Base-by-base conservation (phyloP, 2,113 vertebrate species). In the Calcarius ornatus region DNA sequence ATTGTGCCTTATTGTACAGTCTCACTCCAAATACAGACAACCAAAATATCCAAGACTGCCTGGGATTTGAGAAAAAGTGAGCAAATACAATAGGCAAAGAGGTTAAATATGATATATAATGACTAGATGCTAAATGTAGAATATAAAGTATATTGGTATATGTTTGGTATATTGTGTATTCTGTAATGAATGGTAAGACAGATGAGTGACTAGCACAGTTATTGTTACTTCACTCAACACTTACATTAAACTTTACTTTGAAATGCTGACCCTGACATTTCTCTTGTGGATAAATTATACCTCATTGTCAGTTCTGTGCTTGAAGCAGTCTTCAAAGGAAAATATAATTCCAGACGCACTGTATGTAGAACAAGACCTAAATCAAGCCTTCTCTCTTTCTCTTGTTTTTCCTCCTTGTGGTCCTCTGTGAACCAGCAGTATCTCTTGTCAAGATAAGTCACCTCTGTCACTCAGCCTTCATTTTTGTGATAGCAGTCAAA, bases 281-380 rank as follows among this genome's bases (percentile, higher is more conserved):
- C 42, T 85, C 42, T 59, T 47, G 50, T 37, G 47, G 48, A 37
- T 92, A 90, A 90, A 82, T 91, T 90, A 73, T 51, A 82, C 15
- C 21, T 82, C 37, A 50, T 85, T 88, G 50, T 50, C 61, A 92
- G 53, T 85, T 90, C 63, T 73, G 33, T 85, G 45, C 38, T 77
- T 79, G 30, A 95, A 87, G 25, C 76, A 73, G 42, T 38, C 76
- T 92, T 93, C 86, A 92, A 90, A 88, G 38, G 79, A 86, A 93
- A 90, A 57, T 86, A 75, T 16, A 0, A 71, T 81, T 93, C 65
- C 69, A 86, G 42, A 60, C 78, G 25, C n/a, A 66, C 38, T 37
- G 22, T 80, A 66, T 71, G 65, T 71, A 68, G 33, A 86, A 69
- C n/a, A 80, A 83, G 82, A 93, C 0, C 0, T 72, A 73, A 90